phyloP scores from a whole-genome alignment of 1,140 invertebrate genomes.

The Diachasma alloeum region DNA sequence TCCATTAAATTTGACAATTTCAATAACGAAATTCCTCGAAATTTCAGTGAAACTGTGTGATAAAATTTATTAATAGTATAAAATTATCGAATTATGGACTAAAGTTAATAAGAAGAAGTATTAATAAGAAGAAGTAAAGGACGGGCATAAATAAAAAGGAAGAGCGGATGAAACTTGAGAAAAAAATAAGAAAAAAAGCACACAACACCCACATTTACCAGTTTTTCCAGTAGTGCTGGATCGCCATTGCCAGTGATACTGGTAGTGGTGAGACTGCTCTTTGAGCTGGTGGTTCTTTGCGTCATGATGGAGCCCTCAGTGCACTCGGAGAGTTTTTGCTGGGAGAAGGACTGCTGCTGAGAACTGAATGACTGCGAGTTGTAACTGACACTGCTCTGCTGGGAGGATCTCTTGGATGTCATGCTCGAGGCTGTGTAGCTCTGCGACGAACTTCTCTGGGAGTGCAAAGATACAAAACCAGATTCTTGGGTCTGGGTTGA shows the following conservation, averaged over 20 bases:
- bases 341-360: slow-evolving; percentile 58
- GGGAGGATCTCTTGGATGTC: slow-evolving; percentile 69
- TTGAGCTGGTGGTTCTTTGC: slow-evolving; percentile 55
- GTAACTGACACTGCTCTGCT: slow-evolving; percentile 64
- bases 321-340: slow-evolving; percentile 56
- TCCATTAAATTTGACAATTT: too few species aligned
- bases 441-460: slow-evolving; percentile 69
- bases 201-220: slow-evolving; percentile 57
- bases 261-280: slow-evolving; percentile 51
- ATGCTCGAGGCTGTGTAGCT: slow-evolving; percentile 66
- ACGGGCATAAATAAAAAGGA: not conserved
- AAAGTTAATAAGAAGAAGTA: not conserved
- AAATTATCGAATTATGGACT: too few species aligned
- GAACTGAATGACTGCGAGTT: slow-evolving; percentile 62
- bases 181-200: slow-evolving; percentile 24
- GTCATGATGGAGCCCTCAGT: slow-evolving; percentile 54
- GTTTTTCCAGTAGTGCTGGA: slow-evolving; percentile 52
- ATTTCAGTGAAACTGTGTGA: too few species aligned
- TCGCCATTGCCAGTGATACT: slow-evolving; percentile 49
- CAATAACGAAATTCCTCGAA: too few species aligned
- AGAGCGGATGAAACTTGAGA: slow-evolving; percentile 1
- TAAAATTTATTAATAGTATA: too few species aligned
- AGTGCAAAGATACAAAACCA: slow-evolving; percentile 79
- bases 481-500: slow-evolving; percentile 67
- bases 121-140: too few species aligned